Evolutionary conservation across 2,888 invertebrate genomes (phyloP), one percentile per base, ranked within the genome.

Genomic region (Caenorhabditis sp.): DNA sequence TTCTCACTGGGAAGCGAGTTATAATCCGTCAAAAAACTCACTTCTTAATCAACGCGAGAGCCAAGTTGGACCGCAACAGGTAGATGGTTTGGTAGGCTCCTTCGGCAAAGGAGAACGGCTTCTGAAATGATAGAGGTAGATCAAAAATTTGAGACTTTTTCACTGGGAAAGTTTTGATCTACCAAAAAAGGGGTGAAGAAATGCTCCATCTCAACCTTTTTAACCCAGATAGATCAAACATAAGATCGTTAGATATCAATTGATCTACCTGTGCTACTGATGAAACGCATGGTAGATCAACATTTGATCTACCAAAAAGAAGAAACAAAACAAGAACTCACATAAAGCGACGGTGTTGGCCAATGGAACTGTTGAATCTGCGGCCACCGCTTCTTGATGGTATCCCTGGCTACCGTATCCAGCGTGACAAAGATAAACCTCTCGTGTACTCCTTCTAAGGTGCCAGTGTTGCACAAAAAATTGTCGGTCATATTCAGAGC

Each of bases 401-500:
- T 87, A 74, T 91, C 89, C 28, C 90, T 69, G 0, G 91, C 88
- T 3, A 87, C 88, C 7, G 88, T 86, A 80, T 91, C 91, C 85
- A 91, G 74, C 1, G 91, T 91, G 35, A 91, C 91, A 73, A 91
- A 91, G 68, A 91, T 87, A 56, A 92, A 87, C 8, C 91, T 59
- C n/a, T 87, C 86, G 26, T 87, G 87, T 14, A 82, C 85, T 8
- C 87, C 87, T 5, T 56, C 58, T 35, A 87, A 54, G 12, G 85
- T 85, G 1, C 72, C 87, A 28, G 91, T 91, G 80, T 91, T 91
- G 82, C 91, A 91, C 6, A 91, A 81, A 80, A 91, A 91, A 84
- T 92, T 91, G 87, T 91, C 90, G 4, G 91, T 92, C 91, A 91
- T 91, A 73, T 91, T 92, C 61, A 91, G 84, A 0, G 91, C 91